Evolutionary conservation across 2,888 invertebrate species (phyloP).

Genomic region (Emesis russula): DNA sequence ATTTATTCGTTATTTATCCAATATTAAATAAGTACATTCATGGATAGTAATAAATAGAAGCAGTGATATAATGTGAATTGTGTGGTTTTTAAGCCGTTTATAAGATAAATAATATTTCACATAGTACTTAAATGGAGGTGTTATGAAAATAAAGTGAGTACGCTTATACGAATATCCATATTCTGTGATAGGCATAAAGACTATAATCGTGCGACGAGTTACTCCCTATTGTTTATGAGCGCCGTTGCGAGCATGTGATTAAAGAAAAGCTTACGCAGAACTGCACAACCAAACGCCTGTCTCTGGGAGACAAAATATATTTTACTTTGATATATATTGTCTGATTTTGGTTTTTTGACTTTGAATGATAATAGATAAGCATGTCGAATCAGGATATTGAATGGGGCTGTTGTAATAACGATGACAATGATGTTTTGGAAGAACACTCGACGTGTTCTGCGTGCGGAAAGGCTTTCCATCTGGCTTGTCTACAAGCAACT

Average conservation of each 20-base stretch:
- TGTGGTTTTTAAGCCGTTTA: background rate
- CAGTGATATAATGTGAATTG: background rate
- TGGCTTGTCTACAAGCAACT: slow-evolving; percentile 6
- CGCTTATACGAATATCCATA: background rate
- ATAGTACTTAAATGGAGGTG: background rate
- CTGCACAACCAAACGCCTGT: background rate
- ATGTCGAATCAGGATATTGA: background rate
- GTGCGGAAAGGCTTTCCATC: background rate
- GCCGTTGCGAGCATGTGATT: background rate
- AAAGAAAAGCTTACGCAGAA: background rate
- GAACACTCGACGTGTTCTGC: background rate
- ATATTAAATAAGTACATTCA: no score
- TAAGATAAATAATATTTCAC: background rate
- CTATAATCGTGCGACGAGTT: background rate
- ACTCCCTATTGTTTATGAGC: background rate
- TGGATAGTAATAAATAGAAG: no score
- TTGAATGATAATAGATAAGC: background rate
- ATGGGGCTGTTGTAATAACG: background rate
- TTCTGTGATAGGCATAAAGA: background rate
- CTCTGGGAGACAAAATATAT: background rate
- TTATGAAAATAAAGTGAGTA: background rate
- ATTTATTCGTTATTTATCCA: no score
- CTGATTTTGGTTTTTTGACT: background rate
- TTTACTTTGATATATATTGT: background rate
- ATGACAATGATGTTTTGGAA: background rate